These are phyloP conservation scores for Nephrocerus scutellatus DNA, from an alignment of 2,888 invertebrate genomes.

Conservation along the genomic window DNA sequence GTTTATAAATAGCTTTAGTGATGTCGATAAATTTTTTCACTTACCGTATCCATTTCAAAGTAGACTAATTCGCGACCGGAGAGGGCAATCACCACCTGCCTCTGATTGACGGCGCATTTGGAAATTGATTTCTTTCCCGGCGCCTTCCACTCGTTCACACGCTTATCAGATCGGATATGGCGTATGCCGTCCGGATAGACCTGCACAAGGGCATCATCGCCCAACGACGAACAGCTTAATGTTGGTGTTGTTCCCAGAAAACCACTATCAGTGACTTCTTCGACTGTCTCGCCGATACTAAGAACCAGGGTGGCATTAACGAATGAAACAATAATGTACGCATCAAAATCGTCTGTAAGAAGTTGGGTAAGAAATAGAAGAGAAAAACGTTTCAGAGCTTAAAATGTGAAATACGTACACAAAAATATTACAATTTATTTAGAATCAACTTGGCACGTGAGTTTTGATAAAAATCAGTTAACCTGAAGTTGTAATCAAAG, in stretches of 20 bases:
- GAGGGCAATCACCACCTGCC: constrained; percentile 96
- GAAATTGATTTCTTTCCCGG: constrained; percentile 96
- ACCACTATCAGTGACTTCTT: constrained; percentile 99
- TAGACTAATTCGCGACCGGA: constrained; percentile 97
- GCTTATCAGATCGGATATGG: constrained; percentile 94
- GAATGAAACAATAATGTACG: constrained; percentile 99
- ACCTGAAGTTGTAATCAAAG: constrained; percentile 50
- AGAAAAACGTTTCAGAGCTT: constrained; percentile 5
- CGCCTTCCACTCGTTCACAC: constrained; percentile 99
- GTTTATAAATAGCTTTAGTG: not conserved
- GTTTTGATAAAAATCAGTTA: constrained; percentile 38
- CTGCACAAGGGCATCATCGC: constrained; percentile 96
- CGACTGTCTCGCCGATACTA: constrained; percentile 99
- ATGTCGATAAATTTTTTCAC: constrained; percentile 47
- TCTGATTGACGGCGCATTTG: constrained; percentile 95
- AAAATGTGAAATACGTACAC: not conserved
- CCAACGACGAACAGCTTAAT: constrained; percentile 93
- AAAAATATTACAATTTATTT: no score
- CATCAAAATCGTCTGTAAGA: constrained; percentile 93
- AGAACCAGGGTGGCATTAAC: constrained; percentile 94
- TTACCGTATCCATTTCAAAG: constrained; percentile 98
- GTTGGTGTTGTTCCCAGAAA: constrained; percentile 98
- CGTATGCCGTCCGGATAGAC: constrained; percentile 98
- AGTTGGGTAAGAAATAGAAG: not conserved
- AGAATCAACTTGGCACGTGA: no score